These are phyloP conservation scores for Butorides virescens DNA, from an alignment of 2,113 vertebrate species.

Conservation along the genomic window DNA sequence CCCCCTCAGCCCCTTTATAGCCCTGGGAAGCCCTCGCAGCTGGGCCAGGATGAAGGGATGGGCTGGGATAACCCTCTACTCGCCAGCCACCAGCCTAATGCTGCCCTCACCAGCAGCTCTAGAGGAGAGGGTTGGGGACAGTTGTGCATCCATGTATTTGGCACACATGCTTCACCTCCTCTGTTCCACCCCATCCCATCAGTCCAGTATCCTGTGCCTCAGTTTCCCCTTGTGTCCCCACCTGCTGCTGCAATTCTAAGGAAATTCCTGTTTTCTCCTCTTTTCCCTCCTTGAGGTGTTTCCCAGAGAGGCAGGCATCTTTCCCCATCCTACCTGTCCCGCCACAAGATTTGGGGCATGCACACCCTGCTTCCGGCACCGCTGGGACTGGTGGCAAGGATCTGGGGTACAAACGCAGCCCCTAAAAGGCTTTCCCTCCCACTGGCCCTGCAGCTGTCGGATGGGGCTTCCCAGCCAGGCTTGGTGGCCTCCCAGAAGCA, in stretches of 20 bases:
- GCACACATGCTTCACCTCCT: rapidly evolving
- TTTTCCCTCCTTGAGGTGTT: not conserved
- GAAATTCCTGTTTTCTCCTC: not conserved
- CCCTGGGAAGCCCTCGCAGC: not conserved
- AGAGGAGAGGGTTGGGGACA: not conserved
- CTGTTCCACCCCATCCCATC: not conserved
- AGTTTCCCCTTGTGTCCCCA: not conserved
- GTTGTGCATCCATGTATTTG: not conserved
- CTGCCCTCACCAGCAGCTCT: not conserved
- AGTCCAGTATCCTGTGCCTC: not conserved
- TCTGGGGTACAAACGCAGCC: not conserved
- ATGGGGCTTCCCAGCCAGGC: not conserved
- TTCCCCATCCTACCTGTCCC: not conserved
- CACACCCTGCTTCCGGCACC: not conserved
- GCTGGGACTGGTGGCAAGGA: not conserved
- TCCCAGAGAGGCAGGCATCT: not conserved
- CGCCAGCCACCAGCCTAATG: not conserved
- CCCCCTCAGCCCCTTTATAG: not conserved
- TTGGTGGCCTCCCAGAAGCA: not conserved
- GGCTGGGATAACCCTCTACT: not conserved
- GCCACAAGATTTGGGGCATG: not conserved
- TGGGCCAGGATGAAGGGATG: not conserved
- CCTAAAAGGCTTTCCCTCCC: not conserved
- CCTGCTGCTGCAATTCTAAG: not conserved
- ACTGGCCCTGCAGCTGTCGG: rapidly evolving